Conservation (phyloP, 2,888 invertebrate species). For the Orthosia incerta region DNA sequence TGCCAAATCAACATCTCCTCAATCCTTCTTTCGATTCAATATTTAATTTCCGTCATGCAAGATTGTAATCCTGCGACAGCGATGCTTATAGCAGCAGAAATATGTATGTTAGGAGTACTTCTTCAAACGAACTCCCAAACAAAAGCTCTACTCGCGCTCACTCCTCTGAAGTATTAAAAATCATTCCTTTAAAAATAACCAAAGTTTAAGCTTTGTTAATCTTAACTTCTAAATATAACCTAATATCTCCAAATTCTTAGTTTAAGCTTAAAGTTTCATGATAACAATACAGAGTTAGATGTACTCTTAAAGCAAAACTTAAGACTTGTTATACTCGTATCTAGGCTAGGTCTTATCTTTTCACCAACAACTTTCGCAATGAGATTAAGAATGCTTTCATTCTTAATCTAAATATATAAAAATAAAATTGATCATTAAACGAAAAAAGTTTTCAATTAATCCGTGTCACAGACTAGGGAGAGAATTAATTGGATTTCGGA, state of each 20-base stretch:
- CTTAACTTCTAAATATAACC: slow-evolving; percentile 9
- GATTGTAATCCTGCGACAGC: too few relatives aligned
- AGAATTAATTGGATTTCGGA: slow-evolving; percentile 44
- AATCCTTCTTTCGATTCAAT: too few relatives aligned
- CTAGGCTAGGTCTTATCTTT: slow-evolving; percentile 1
- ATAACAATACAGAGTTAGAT: slow-evolving; percentile 17
- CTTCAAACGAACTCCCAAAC: too few relatives aligned
- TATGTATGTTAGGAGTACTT: too few relatives aligned
- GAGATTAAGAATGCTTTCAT: slow-evolving; percentile 29
- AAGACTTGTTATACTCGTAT: slow-evolving; percentile 7
- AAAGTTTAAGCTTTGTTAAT: slow-evolving; percentile 25
- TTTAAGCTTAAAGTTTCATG: not conserved
- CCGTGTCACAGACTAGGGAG: slow-evolving; percentile 23
- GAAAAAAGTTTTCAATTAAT: slow-evolving; percentile 52
- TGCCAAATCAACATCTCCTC: too few relatives aligned
- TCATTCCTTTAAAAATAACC: slow-evolving; percentile 9
- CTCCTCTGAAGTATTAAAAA: slow-evolving; percentile 6
- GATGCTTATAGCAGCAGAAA: too few relatives aligned
- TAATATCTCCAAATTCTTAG: slow-evolving; percentile 20
- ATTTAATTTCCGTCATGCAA: too few relatives aligned
- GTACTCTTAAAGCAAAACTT: slow-evolving; percentile 10
- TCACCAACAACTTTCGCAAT: slow-evolving; percentile 3
- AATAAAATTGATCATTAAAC: slow-evolving; percentile 38
- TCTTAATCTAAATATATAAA: too few relatives aligned
- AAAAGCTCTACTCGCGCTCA: too few relatives aligned